Conservation (phyloP, 2,888 invertebrate species). For the Deroplatys truncata region DNA sequence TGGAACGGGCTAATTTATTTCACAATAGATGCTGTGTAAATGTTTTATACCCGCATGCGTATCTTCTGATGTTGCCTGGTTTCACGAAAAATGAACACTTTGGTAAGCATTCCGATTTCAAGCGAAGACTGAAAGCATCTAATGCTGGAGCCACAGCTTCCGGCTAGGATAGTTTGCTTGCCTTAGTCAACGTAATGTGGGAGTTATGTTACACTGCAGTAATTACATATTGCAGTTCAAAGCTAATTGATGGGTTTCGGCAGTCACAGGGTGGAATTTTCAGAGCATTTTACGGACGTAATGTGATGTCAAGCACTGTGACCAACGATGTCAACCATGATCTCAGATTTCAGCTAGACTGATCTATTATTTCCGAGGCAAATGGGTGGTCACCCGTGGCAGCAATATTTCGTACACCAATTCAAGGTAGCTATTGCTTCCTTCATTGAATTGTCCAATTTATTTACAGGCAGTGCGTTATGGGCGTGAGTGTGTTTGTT, state of each 20-base stretch:
- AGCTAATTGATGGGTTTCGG: background rate
- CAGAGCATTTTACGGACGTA: background rate
- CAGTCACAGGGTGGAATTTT: background rate
- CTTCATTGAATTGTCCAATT: no score
- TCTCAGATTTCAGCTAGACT: background rate
- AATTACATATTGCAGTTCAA: background rate
- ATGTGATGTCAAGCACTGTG: background rate
- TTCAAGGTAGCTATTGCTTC: no score
- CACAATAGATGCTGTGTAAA: no score
- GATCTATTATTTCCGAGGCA: no score
- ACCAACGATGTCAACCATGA: background rate
- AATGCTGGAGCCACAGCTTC: background rate
- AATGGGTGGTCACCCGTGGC: no score
- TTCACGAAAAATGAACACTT: no score
- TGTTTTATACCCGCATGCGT: no score
- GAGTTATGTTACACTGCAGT: background rate
- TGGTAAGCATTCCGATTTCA: background rate
- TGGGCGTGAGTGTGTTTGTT: no score
- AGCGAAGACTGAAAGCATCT: background rate
- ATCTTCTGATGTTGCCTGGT: no score
- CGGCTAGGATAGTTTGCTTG: background rate
- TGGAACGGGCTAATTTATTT: no score
- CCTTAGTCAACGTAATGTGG: background rate
- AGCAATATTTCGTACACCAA: no score
- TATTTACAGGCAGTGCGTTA: no score